Percentiles rank a stretch among this genome's conserved stretches.
Conservation (phyloP, 2,888 invertebrate species). For the Polydrusus tereticollis region DNA sequence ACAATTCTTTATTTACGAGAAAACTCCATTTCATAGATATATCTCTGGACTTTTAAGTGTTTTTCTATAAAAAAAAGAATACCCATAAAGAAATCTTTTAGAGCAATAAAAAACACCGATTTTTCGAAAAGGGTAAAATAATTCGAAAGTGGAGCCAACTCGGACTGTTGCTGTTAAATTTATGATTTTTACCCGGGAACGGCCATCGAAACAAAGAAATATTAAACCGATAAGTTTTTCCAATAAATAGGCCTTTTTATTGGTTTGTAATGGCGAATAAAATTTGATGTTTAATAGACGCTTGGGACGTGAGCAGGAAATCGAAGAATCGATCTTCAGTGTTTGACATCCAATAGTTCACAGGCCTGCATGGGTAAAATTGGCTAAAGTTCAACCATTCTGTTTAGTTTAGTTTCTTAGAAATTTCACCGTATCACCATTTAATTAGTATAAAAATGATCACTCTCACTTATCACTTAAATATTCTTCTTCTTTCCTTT, state of each 20-base stretch:
- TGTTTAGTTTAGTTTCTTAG: no score
- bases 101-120: conserved; percentile 3
- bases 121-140: neutral
- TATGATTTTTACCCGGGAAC: conserved; percentile 10
- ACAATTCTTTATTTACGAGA: neutral
- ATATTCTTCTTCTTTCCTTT: no score
- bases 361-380: no score
- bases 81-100: neutral
- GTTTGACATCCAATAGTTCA: no score
- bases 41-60: neutral
- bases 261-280: conserved; percentile 20
- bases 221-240: conserved; percentile 29
- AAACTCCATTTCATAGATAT: neutral
- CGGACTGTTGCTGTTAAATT: conserved; percentile 3
- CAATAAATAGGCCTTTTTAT: conserved; percentile 1
- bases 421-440: no score
- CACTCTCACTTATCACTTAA: no score
- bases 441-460: no score
- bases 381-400: no score
- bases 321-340: neutral
- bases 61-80: neutral
- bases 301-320: neutral
- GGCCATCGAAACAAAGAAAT: conserved; percentile 21
- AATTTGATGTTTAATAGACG: conserved; percentile 11
- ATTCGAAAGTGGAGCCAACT: neutral